phyloP scores from a whole-genome alignment of 2,797 vertebrate species.

The Semaprochilodus insignis region DNA sequence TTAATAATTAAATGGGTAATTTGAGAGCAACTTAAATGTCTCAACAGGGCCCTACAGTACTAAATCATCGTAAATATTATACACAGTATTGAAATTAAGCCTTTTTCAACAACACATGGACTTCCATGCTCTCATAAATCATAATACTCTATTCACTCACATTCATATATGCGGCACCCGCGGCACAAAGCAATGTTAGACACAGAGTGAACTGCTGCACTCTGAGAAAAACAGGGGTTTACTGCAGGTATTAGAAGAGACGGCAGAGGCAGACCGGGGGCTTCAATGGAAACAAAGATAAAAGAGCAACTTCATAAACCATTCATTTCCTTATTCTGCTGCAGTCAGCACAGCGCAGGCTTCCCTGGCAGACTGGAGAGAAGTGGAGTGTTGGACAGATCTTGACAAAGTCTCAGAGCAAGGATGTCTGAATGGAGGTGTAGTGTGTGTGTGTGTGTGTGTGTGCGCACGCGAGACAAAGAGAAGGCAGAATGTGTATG shows the following conservation, averaged over 20 bases:
- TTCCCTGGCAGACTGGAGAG: conserved; percentile 42
- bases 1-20: neutral
- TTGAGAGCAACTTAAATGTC: neutral
- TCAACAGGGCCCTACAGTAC: neutral
- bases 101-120: neutral
- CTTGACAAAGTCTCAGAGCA: conserved; percentile 31
- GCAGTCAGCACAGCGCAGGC: conserved; percentile 33
- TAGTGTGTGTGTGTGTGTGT: conserved; percentile 60
- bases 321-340: conserved; percentile 39
- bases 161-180: conserved; percentile 33
- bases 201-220: conserved; percentile 43
- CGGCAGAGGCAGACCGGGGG: conserved; percentile 24
- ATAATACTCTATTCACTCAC: conserved; percentile 23
- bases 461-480: conserved; percentile 31
- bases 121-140: neutral
- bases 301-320: conserved; percentile 31
- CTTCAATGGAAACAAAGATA: conserved; percentile 42
- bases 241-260: conserved; percentile 24
- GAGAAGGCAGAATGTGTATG: conserved; percentile 26
- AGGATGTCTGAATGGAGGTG: conserved; percentile 7
- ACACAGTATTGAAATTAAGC: neutral
- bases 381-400: conserved; percentile 28
- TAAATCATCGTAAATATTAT: neutral
- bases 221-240: conserved; percentile 39
- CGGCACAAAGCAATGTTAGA: conserved; percentile 27